Percentiles rank a stretch among this genome's conserved stretches.
Evolutionary conservation across 1,140 invertebrate species (phyloP).

Genomic region (Triops cancriformis): DNA sequence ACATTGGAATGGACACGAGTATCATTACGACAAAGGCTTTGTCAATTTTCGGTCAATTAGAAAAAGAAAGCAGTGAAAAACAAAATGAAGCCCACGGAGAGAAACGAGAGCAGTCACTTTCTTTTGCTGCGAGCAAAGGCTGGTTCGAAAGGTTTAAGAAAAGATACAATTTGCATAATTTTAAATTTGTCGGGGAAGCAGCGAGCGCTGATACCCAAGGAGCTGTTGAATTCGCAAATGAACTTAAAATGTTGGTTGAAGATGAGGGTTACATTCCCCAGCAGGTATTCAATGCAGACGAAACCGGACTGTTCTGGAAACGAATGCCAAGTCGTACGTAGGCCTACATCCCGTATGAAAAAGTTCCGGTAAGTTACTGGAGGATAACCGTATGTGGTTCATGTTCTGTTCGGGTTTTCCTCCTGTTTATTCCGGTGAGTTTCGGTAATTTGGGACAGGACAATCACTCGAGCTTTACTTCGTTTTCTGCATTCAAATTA

Average conservation of each 20-base stretch:
- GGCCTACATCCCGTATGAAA: too few species aligned
- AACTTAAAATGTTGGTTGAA: slow-evolving; percentile 35
- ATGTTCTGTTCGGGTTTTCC: too few species aligned
- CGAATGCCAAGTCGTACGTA: slow-evolving; percentile 26
- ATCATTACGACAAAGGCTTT: neutral
- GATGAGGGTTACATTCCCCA: slow-evolving; percentile 37
- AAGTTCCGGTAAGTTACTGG: too few species aligned
- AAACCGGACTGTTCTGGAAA: slow-evolving; percentile 40
- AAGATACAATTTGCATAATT: slow-evolving; percentile 35
- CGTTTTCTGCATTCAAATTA: too few species aligned
- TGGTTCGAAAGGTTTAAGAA: slow-evolving; percentile 40
- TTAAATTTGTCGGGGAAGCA: slow-evolving; percentile 37
- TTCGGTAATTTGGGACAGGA: too few species aligned
- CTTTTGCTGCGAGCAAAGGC: slow-evolving; percentile 36
- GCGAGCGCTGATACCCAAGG: slow-evolving; percentile 36
- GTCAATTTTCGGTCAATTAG: neutral
- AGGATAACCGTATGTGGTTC: too few species aligned
- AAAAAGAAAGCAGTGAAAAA: neutral
- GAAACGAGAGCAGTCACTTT: neutral
- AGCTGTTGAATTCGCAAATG: slow-evolving; percentile 31
- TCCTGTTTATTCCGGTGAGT: too few species aligned
- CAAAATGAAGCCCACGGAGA: neutral
- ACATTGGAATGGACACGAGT: neutral
- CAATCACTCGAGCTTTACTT: too few species aligned
- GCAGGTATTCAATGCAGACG: slow-evolving; percentile 41